Evolutionary conservation across 2,797 vertebrate species (phyloP), one percentile per base, ranked within the genome.

Genomic region (Triplophysa yarkandensis): DNA sequence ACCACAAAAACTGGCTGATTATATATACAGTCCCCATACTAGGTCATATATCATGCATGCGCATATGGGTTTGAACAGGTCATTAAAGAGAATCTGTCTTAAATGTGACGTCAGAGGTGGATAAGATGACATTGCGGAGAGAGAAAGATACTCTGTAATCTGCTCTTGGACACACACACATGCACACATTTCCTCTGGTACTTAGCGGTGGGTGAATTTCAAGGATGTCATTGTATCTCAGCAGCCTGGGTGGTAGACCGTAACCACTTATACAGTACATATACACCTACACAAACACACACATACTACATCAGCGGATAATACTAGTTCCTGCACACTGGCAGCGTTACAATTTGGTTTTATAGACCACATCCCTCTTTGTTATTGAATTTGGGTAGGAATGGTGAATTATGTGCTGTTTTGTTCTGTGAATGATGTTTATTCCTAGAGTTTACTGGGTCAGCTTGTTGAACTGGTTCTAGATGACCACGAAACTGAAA

Each of bases 231-330:
- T 66, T 74, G 48, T 57, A 57, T 62, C 54, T 66, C 52, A 67
- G 52, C 58, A 50, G 61, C 74, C 48, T 77, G 74, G 77, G 80
- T 79, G 74, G 69, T 74, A 82, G 71, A 62, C 60, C 23, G 9
- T 70, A 32, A 73, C 64, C 73, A 73, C 72, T 32, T 44, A 77
- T 73, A 57, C 65, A 71, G 16, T 46, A 50, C 74, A 77, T 65
- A 75, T 54, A 74, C 27, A 52, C 46, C 17, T 55, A 74, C 48
- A 14, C 57, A 74, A 36, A 46, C 28, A 43, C 25, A 64, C 71
- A 39, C 23, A 60, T 21, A 64, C 71, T 68, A 13, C 60, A 60
- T 66, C 48, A 55, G 46, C 61, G 28, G 11, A 57, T 61, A 39
- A 52, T 43, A 46, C 21, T n/a, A 7, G 28, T 32, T 41, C 14